Base-by-base conservation (phyloP, 2,113 vertebrate species). In the Mirza zaza region DNA sequence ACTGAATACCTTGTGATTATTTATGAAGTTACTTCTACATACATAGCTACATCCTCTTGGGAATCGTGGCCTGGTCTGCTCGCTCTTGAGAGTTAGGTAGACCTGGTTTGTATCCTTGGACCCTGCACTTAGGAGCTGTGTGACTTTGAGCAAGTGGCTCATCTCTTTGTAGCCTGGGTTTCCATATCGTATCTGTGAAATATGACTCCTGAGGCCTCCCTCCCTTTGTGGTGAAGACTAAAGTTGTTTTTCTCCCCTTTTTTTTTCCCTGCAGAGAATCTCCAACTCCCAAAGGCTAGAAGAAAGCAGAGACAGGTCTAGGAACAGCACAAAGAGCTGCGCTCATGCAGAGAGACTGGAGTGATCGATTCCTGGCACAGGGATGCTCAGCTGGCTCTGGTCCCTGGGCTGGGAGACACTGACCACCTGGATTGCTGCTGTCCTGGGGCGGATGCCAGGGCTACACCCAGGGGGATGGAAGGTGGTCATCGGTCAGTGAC, bases 321-420 rank as follows among this genome's bases (percentile, higher is more conserved):
- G 52, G 68, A 27, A 32, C 2, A 68, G 81, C 81, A 73, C 23
- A 59, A 68, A 68, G 79, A 63, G 27, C 63, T n/a, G 5, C 6
- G 8, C 29, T 39, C 39, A 29, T 3, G 29, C 34, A 25, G 13
- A 71, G 42, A 18, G 21, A 21, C 6, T 0, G 3, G 8, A 76
- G 77, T 36, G 67, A 15, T 8, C 15, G n/a, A 14, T 0, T 17
- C 4, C 36, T 6, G 4, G 50, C 7, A 1, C 18, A 36, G 25
- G 32, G 75, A 42, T 6, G 73, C 21, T 15, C 59, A 7, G 5
- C 0, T 5, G 70, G 65, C 75, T 50, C 10, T 14, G 0, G 15
- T 6, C n/a, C 45, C 0, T 8, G 34, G 4, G 2, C 8, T 2
- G 27, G 57, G 42, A 34, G 23, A 23, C 5, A 20, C 27, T 1